A percentile compares a stretch with the other conserved stretches of the same genome.
phyloP scores from a whole-genome alignment of 2,797 vertebrate species.

The Harpagifer antarcticus region DNA sequence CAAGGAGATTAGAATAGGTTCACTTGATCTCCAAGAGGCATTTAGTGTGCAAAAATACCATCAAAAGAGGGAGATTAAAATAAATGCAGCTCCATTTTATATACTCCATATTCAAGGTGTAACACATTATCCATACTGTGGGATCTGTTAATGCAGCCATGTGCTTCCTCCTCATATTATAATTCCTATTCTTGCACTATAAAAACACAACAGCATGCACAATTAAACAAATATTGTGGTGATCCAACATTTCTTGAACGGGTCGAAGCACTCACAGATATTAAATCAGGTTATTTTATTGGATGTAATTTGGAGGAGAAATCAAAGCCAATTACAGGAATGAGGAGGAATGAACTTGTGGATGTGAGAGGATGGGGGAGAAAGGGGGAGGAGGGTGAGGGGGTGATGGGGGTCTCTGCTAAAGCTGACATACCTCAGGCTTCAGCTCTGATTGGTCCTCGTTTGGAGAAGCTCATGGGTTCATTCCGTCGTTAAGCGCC shows the following conservation, averaged over 20 bases:
- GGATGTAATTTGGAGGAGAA: constrained; percentile 85
- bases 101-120: neutral
- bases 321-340: constrained; percentile 86
- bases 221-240: constrained; percentile 83
- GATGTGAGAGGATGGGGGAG: constrained; percentile 69
- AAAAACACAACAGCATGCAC: constrained; percentile 67
- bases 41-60: constrained; percentile 71
- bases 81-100: constrained; percentile 22
- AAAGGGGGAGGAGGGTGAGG: constrained; percentile 1
- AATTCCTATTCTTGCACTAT: constrained; percentile 36
- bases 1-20: constrained; percentile 90
- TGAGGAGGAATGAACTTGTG: constrained; percentile 86
- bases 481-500: constrained; percentile 97
- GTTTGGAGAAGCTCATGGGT: constrained; percentile 93
- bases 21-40: constrained; percentile 86
- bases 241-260: constrained; percentile 78
- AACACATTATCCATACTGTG: neutral
- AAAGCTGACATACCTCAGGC: constrained; percentile 89
- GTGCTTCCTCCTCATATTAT: constrained; percentile 26
- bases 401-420: constrained; percentile 77
- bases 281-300: constrained; percentile 85
- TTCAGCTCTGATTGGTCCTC: constrained; percentile 95
- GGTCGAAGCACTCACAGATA: constrained; percentile 79
- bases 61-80: constrained; percentile 1
- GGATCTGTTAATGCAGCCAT: constrained; percentile 29